Conservation (phyloP, 2,113 vertebrate genomes). For the Mola mola region DNA sequence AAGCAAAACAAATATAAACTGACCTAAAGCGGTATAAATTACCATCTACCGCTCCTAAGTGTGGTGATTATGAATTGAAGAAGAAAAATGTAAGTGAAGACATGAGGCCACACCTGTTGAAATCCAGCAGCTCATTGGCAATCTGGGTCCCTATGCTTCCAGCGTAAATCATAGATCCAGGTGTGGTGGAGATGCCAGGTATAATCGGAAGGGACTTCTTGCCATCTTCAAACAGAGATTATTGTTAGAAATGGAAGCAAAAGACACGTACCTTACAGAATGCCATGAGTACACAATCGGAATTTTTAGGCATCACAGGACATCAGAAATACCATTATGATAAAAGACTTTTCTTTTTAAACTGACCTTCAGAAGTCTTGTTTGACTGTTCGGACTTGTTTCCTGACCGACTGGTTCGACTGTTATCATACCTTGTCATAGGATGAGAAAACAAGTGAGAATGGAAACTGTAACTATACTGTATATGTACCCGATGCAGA, state of each 20-base stretch:
- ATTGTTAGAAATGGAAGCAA: background rate
- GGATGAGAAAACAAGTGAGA: constrained; percentile 2
- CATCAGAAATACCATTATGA: background rate
- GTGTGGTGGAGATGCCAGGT: constrained; percentile 81
- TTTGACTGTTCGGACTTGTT: constrained; percentile 75
- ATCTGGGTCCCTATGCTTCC: constrained; percentile 91
- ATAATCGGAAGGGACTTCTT: constrained; percentile 84
- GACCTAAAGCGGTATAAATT: too few species aligned
- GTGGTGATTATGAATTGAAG: background rate
- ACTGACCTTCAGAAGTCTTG: constrained; percentile 86
- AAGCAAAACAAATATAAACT: constrained; percentile 22
- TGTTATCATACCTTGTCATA: constrained; percentile 58
- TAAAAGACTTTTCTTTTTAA: background rate
- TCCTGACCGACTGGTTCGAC: constrained; percentile 71
- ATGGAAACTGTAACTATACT: background rate
- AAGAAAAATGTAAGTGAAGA: background rate
- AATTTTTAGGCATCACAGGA: background rate
- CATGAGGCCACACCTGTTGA: constrained; percentile 83
- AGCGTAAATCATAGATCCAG: constrained; percentile 87
- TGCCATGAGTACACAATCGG: background rate
- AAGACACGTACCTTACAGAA: background rate
- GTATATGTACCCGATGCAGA: background rate
- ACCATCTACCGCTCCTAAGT: too few species aligned
- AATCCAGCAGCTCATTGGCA: constrained; percentile 88
- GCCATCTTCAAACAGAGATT: constrained; percentile 73